Conservation (phyloP, 2,113 vertebrate genomes). For the Salvelinus alpinus region DNA sequence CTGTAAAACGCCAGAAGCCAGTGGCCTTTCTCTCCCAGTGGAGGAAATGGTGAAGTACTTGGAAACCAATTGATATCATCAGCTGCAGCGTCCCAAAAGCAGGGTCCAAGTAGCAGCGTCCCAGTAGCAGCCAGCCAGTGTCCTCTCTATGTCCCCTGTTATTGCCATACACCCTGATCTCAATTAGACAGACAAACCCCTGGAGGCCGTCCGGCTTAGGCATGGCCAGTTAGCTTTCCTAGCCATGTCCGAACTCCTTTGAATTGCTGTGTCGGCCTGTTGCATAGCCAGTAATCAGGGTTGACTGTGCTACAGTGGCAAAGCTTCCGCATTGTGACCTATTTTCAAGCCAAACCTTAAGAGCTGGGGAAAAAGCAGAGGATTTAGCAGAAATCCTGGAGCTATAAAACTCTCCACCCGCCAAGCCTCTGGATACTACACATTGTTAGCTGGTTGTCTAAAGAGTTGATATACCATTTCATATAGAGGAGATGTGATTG, state of each 20-base stretch:
- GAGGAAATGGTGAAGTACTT: slow-evolving; percentile 36
- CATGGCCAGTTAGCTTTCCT: slow-evolving; percentile 77
- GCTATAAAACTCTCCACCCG: slow-evolving; percentile 28
- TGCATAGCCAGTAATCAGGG: slow-evolving; percentile 64
- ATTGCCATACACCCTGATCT: slow-evolving; percentile 69
- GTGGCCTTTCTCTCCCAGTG: slow-evolving; percentile 15
- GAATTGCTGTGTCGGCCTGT: slow-evolving; percentile 70
- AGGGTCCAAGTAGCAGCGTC: slow-evolving; percentile 23
- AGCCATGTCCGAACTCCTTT: slow-evolving; percentile 77
- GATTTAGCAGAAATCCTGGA: slow-evolving; percentile 37
- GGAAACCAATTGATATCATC: slow-evolving; percentile 64
- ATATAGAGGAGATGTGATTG: no score
- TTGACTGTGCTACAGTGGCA: slow-evolving; percentile 66
- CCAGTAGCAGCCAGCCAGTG: slow-evolving; percentile 60
- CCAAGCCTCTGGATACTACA: slow-evolving; percentile 25
- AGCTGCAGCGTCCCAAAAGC: not conserved
- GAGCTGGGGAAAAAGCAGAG: slow-evolving; percentile 31
- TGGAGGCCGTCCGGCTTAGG: slow-evolving; percentile 69
- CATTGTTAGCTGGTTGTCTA: not conserved
- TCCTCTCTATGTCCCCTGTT: slow-evolving; percentile 67
- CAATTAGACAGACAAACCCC: slow-evolving; percentile 74
- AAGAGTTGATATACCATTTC: not conserved
- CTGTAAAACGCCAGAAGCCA: not conserved
- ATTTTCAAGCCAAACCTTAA: slow-evolving; percentile 55
- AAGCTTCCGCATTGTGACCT: slow-evolving; percentile 69